Conservation (phyloP, 1,140 invertebrate species). For the Phymastichus coffea region DNA sequence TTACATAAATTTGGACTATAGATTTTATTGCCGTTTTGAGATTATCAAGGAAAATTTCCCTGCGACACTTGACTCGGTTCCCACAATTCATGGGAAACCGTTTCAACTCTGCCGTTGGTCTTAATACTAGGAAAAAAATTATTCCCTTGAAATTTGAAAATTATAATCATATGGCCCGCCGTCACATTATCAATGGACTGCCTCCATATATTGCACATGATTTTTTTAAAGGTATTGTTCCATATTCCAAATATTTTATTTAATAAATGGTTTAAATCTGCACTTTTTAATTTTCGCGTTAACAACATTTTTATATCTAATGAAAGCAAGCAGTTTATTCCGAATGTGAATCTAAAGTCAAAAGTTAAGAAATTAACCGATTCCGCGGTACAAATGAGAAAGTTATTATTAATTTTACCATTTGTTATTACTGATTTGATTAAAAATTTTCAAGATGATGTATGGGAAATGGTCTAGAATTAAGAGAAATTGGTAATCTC, state of each 20-base stretch:
- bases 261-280: conserved; percentile 12
- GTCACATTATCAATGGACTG: conserved; percentile 24
- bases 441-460: conserved; percentile 22
- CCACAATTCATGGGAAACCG: conserved; percentile 1
- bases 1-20: too few relatives aligned
- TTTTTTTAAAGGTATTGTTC: conserved; percentile 26
- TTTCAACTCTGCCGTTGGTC: conserved; percentile 14
- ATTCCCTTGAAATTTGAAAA: too few relatives aligned
- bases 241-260: conserved; percentile 22
- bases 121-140: conserved; percentile 19
- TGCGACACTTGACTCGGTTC: too few relatives aligned
- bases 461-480: conserved; percentile 29
- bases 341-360: conserved; percentile 1
- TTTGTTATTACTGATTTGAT: conserved; percentile 18
- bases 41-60: too few relatives aligned
- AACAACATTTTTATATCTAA: neutral
- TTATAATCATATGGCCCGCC: too few relatives aligned
- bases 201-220: conserved; percentile 21
- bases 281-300: conserved; percentile 18
- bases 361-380: conserved; percentile 6
- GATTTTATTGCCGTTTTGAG: too few relatives aligned
- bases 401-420: conserved; percentile 24
- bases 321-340: conserved; percentile 14
- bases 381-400: conserved; percentile 15
- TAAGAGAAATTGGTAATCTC: conserved; percentile 25